Evolutionary conservation across 2,797 vertebrate genomes (phyloP).

Genomic region (Meda fulgida): DNA sequence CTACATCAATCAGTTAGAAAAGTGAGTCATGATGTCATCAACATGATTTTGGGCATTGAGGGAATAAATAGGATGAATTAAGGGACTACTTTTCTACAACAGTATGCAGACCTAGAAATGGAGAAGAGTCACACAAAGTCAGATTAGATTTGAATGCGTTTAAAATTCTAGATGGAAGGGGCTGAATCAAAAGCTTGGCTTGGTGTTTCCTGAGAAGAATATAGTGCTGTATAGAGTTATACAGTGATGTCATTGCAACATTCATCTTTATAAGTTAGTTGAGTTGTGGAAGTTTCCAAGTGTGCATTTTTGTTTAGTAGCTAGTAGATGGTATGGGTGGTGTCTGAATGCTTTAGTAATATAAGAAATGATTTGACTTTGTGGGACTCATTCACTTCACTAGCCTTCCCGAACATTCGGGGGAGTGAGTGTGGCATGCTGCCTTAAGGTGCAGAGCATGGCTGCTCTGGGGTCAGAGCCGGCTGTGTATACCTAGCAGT

Average conservation of each 20-base stretch:
- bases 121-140: constrained; percentile 40
- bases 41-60: constrained; percentile 6
- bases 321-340: neutral
- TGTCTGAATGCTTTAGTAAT: constrained; percentile 9
- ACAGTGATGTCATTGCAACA: neutral
- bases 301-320: neutral
- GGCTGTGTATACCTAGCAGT: constrained; percentile 88
- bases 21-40: neutral
- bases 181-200: neutral
- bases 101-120: constrained; percentile 33
- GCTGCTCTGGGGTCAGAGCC: constrained; percentile 52
- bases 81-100: neutral
- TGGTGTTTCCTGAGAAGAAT: neutral
- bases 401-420: constrained; percentile 17
- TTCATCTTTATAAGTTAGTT: constrained; percentile 13
- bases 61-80: neutral
- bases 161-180: neutral
- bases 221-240: neutral
- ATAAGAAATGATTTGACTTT: neutral
- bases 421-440: constrained; percentile 14
- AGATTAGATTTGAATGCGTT: neutral
- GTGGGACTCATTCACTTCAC: constrained; percentile 52
- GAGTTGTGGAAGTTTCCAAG: neutral
- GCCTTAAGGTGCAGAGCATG: constrained; percentile 22
- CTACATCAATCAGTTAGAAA: constrained; percentile 4